These are phyloP conservation scores for Dermochelys coriacea DNA, from an alignment of 2,797 vertebrate species.

Conservation along the genomic window DNA sequence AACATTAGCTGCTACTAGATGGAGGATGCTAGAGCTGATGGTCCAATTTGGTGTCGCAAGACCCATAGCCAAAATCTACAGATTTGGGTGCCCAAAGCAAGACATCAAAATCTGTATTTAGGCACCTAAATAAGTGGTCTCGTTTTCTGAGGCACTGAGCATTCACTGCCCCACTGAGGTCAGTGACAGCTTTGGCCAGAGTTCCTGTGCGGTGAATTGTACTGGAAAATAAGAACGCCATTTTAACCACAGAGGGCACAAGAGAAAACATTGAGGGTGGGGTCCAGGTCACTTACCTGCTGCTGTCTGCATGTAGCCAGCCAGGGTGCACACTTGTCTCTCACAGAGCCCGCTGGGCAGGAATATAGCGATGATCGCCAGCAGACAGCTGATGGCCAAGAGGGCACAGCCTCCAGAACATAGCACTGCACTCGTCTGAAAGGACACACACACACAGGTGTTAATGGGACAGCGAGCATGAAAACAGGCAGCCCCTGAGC, in stretches of 20 bases:
- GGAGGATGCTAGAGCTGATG: not conserved
- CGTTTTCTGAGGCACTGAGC: not conserved
- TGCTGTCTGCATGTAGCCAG: slow-evolving; percentile 95
- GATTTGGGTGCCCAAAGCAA: not conserved
- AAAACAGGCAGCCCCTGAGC: not conserved
- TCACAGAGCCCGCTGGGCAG: slow-evolving; percentile 92
- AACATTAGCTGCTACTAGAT: not conserved
- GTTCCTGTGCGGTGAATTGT: not conserved
- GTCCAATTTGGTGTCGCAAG: not conserved
- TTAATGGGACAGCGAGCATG: not conserved
- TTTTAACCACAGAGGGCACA: not conserved
- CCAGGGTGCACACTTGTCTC: slow-evolving; percentile 90
- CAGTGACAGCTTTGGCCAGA: not conserved
- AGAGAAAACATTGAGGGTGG: not conserved
- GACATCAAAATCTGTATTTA: not conserved
- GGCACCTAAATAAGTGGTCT: not conserved
- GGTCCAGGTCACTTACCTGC: slow-evolving; percentile 83
- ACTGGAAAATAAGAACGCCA: not conserved
- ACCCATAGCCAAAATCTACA: not conserved
- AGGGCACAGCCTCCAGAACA: slow-evolving; percentile 92
- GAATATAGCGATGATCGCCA: slow-evolving; percentile 92
- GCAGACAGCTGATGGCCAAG: slow-evolving; percentile 90
- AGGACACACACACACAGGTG: slow-evolving; percentile 37
- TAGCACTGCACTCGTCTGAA: slow-evolving; percentile 93
- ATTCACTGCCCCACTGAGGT: not conserved